These are phyloP conservation scores for Nomada lathburiana DNA, from an alignment of 2,888 invertebrate species.

Conservation along the genomic window DNA sequence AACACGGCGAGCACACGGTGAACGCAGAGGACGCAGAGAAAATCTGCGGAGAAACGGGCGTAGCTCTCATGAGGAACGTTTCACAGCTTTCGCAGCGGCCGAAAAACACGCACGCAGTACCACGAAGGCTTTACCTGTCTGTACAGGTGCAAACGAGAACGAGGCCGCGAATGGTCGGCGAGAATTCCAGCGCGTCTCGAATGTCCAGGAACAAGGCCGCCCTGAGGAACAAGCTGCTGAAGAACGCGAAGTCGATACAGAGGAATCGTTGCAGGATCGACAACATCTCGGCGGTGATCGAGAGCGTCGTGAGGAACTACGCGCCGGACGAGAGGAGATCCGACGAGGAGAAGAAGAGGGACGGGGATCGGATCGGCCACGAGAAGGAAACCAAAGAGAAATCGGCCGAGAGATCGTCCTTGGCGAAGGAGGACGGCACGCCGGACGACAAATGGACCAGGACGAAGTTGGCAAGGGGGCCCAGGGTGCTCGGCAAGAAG, in stretches of 20 bases:
- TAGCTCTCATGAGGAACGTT: neutral
- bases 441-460: constrained; percentile 33
- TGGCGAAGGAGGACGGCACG: neutral
- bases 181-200: constrained; percentile 70
- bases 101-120: neutral
- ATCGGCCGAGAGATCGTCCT: neutral
- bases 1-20: too few relatives aligned
- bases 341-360: neutral
- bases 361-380: neutral
- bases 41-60: too few relatives aligned
- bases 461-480: constrained; percentile 64
- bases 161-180: constrained; percentile 72
- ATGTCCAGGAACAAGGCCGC: constrained; percentile 78
- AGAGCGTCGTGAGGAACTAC: constrained; percentile 74
- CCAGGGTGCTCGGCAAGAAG: constrained; percentile 74
- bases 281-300: constrained; percentile 79
- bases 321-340: constrained; percentile 34
- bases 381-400: constrained; percentile 61
- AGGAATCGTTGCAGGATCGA: constrained; percentile 79
- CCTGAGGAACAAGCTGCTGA: constrained; percentile 81
- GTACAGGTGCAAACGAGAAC: constrained; percentile 79
- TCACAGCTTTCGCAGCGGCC: neutral
- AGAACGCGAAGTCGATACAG: constrained; percentile 82
- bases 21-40: too few relatives aligned
- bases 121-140: constrained; percentile 46